These are phyloP conservation scores for Ganaspis sp. DNA, from an alignment of 1,140 invertebrate species.

Conservation along the genomic window DNA sequence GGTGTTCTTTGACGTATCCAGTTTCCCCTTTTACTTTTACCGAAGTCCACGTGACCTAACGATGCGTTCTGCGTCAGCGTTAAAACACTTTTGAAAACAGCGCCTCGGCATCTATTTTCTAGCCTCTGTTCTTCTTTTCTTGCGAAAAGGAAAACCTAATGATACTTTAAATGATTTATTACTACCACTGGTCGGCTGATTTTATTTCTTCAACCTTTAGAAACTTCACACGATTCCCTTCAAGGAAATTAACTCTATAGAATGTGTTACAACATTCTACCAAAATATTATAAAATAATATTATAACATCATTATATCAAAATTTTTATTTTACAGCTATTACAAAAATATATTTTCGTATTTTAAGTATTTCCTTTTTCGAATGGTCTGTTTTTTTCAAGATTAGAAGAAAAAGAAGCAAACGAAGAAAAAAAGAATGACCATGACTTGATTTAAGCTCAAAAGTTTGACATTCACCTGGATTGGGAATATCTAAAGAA, in stretches of 20 bases:
- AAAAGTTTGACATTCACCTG: not conserved
- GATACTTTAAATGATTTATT: constrained; percentile 6
- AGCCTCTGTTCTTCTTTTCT: not conserved
- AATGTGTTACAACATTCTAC: too few species aligned
- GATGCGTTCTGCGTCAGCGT: not conserved
- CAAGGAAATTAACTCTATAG: too few species aligned
- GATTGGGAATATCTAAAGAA: not conserved
- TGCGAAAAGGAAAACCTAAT: not conserved
- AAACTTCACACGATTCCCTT: too few species aligned
- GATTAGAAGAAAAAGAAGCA: too few species aligned
- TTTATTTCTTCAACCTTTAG: too few species aligned
- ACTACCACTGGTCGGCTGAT: not conserved
- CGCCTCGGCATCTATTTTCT: not conserved
- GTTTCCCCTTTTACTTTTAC: constrained; percentile 2
- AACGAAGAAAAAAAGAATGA: too few species aligned
- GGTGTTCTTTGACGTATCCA: constrained; percentile 13
- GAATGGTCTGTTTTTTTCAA: too few species aligned
- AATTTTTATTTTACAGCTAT: too few species aligned
- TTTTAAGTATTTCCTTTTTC: too few species aligned
- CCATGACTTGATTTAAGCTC: not conserved
- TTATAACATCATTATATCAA: too few species aligned
- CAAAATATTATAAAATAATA: too few species aligned
- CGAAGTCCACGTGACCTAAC: constrained; percentile 14
- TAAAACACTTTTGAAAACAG: not conserved
- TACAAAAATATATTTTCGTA: too few species aligned